phyloP scores from a whole-genome alignment of 2,113 vertebrate species.

The Oreamnos americanus region DNA sequence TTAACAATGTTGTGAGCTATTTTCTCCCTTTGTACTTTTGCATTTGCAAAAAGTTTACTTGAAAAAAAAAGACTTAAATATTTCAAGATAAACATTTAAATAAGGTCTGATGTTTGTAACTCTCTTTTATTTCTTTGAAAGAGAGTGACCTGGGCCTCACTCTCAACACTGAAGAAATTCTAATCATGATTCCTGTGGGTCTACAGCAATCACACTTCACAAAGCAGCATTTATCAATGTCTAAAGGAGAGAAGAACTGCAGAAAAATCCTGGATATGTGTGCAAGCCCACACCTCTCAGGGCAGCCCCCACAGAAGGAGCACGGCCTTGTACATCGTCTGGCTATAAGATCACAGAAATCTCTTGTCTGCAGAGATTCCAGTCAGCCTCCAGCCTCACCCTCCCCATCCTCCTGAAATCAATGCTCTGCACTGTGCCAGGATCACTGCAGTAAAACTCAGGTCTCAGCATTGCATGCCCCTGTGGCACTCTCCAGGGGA shows the following conservation, averaged over 20 bases:
- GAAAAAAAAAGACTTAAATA: background rate
- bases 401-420: background rate
- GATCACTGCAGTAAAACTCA: background rate
- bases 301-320: background rate
- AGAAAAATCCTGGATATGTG: background rate
- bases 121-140: background rate
- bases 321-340: fast-evolving
- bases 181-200: fast-evolving
- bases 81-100: background rate
- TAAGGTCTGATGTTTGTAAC: background rate
- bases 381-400: background rate
- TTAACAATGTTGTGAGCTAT: background rate
- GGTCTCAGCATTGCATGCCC: background rate
- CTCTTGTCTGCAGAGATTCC: background rate
- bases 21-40: background rate
- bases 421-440: too few relatives aligned
- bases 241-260: background rate
- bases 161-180: background rate
- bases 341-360: background rate
- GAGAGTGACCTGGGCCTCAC: background rate
- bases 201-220: background rate
- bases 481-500: fast-evolving
- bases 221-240: background rate
- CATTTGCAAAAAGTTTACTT: background rate
- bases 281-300: fast-evolving